phyloP scores from a whole-genome alignment of 2,888 invertebrate genomes.

The Erannis defoliaria region DNA sequence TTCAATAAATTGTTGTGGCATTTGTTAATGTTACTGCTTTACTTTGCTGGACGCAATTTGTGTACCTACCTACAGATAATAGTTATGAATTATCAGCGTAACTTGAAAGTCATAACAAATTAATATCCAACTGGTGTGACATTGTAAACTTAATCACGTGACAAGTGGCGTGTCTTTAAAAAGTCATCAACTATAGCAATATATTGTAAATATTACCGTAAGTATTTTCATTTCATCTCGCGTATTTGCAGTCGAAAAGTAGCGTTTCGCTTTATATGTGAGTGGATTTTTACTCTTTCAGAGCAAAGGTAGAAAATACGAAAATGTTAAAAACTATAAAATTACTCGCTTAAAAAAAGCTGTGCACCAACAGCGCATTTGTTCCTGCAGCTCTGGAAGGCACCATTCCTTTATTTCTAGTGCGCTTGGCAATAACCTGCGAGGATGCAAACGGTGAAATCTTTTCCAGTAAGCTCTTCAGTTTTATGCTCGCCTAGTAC shows the following conservation, averaged over 20 bases:
- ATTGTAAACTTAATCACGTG: neutral
- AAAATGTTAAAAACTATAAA: neutral
- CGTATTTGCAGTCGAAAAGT: slow-evolving; percentile 6
- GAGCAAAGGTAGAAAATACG: neutral
- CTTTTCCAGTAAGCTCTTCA: slow-evolving; percentile 45
- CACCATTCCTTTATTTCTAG: slow-evolving; percentile 35
- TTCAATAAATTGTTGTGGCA: slow-evolving; percentile 32
- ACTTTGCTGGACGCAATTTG: slow-evolving; percentile 8
- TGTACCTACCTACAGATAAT: neutral
- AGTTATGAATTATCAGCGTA: neutral
- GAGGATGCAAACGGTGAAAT: slow-evolving; percentile 53
- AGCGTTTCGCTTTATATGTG: neutral
- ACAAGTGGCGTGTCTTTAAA: neutral
- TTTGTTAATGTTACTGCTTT: slow-evolving; percentile 32
- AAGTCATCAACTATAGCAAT: neutral
- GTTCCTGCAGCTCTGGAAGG: slow-evolving; percentile 13
- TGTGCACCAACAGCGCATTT: slow-evolving; percentile 21
- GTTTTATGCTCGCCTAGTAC: slow-evolving; percentile 56
- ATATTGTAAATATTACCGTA: neutral
- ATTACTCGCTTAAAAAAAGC: slow-evolving; percentile 15
- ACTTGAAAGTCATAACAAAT: neutral
- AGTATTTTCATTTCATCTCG: neutral
- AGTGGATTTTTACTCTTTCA: neutral
- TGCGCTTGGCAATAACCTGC: slow-evolving; percentile 40
- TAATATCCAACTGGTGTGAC: neutral